Conservation (phyloP, 2,888 invertebrate genomes). For the Macrosoma leucophasiata region DNA sequence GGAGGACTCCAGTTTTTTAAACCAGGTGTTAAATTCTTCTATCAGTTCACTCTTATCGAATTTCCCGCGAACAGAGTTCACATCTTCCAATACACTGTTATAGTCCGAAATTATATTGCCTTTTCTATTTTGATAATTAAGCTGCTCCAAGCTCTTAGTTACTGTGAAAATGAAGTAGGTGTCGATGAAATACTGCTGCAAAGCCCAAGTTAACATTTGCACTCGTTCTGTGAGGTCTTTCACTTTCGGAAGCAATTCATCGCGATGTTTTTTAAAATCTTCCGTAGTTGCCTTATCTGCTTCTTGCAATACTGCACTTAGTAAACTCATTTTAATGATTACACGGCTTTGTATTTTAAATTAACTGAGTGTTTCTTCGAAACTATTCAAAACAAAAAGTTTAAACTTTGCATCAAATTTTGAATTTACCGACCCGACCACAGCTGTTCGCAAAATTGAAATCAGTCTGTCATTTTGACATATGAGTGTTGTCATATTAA, state of each 20-base stretch:
- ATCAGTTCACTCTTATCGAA: slow-evolving; percentile 32
- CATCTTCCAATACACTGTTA: slow-evolving; percentile 33
- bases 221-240: slow-evolving; percentile 54
- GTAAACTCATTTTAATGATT: slow-evolving; percentile 49
- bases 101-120: slow-evolving; percentile 45
- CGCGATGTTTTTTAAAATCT: slow-evolving; percentile 48
- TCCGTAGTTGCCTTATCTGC: slow-evolving; percentile 47
- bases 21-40: slow-evolving; percentile 43
- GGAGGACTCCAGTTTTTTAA: slow-evolving; percentile 40
- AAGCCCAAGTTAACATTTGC: slow-evolving; percentile 55
- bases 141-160: slow-evolving; percentile 59
- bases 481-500: too few relatives aligned
- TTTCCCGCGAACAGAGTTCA: slow-evolving; percentile 35
- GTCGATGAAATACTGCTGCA: slow-evolving; percentile 59
- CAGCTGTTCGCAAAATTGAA: too few relatives aligned
- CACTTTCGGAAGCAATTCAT: slow-evolving; percentile 42
- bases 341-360: too few relatives aligned
- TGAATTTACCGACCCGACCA: too few relatives aligned
- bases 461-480: too few relatives aligned
- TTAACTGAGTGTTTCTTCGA: too few relatives aligned
- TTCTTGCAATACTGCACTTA: slow-evolving; percentile 56
- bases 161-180: slow-evolving; percentile 49
- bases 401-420: too few relatives aligned
- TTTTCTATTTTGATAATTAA: slow-evolving; percentile 57
- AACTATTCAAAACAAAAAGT: too few relatives aligned